These are phyloP conservation scores for Catamblyrhynchus diadema DNA, from an alignment of 2,797 vertebrate species.

Conservation along the genomic window DNA sequence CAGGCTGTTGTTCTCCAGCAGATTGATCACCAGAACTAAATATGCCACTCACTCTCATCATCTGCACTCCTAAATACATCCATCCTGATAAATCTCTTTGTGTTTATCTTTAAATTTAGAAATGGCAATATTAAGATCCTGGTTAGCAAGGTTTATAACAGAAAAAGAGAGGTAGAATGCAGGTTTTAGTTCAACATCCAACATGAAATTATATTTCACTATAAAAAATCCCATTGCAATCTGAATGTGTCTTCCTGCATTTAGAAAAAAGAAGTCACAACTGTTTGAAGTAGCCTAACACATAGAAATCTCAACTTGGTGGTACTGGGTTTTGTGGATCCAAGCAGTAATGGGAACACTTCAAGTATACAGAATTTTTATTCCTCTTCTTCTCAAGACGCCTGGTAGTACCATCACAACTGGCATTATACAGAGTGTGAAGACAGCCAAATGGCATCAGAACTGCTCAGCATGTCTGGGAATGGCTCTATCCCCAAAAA, in stretches of 20 bases:
- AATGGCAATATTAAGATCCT: neutral
- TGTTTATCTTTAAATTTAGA: neutral
- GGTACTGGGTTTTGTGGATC: neutral
- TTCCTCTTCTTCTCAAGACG: neutral
- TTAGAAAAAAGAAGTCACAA: neutral
- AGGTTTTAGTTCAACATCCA: neutral
- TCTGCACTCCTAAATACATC: neutral
- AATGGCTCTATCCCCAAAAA: neutral
- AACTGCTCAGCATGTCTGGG: neutral
- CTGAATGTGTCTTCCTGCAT: neutral
- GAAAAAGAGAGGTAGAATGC: neutral
- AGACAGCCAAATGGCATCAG: neutral
- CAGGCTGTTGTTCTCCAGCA: neutral
- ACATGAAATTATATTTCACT: neutral
- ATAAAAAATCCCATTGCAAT: accelerated
- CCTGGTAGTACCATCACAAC: neutral
- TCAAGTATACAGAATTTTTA: neutral
- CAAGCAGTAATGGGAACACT: neutral
- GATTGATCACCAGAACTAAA: neutral
- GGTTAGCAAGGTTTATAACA: neutral
- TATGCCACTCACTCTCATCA: neutral
- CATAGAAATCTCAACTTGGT: neutral
- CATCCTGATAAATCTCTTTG: neutral
- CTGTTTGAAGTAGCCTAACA: neutral
- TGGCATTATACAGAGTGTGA: neutral